Evolutionary conservation across 2,888 invertebrate genomes (phyloP).

Genomic region (Neoascia interrupta): DNA sequence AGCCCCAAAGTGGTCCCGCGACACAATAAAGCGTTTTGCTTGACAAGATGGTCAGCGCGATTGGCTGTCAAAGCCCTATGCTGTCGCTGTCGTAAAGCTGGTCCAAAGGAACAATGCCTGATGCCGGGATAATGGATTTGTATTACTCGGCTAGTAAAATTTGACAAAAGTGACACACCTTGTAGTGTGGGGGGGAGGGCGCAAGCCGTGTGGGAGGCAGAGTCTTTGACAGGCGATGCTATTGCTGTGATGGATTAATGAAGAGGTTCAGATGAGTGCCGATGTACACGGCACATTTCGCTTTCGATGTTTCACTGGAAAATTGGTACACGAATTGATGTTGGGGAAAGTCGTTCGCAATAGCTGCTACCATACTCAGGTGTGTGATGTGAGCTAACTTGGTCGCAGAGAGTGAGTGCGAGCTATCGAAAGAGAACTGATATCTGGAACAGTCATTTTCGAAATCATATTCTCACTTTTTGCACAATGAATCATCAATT

Average conservation of each 20-base stretch:
- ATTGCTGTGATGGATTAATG: constrained; percentile 55
- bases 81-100: neutral
- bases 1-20: constrained; percentile 30
- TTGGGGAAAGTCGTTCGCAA: constrained; percentile 64
- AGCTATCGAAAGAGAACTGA: constrained; percentile 33
- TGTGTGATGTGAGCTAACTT: constrained; percentile 60
- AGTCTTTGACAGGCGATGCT: constrained; percentile 12
- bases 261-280: constrained; percentile 48
- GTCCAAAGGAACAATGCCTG: constrained; percentile 13
- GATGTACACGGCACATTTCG: constrained; percentile 51
- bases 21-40: constrained; percentile 32
- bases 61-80: constrained; percentile 17
- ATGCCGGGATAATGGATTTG: constrained; percentile 26
- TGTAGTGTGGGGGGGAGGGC: neutral
- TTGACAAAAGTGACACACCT: constrained; percentile 39
- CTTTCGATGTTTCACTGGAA: constrained; percentile 67
- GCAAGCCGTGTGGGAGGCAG: constrained; percentile 24
- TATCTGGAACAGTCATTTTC: constrained; percentile 54
- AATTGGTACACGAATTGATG: constrained; percentile 70
- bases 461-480: constrained; percentile 63
- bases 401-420: constrained; percentile 62
- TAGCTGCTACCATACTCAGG: constrained; percentile 35
- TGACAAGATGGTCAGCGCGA: constrained; percentile 24
- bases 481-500: too few relatives aligned
- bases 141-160: constrained; percentile 4